A percentile compares a stretch with the other conserved stretches of the same genome.
Conservation (phyloP, 2,113 vertebrate genomes). For the Zosterops lateralis region DNA sequence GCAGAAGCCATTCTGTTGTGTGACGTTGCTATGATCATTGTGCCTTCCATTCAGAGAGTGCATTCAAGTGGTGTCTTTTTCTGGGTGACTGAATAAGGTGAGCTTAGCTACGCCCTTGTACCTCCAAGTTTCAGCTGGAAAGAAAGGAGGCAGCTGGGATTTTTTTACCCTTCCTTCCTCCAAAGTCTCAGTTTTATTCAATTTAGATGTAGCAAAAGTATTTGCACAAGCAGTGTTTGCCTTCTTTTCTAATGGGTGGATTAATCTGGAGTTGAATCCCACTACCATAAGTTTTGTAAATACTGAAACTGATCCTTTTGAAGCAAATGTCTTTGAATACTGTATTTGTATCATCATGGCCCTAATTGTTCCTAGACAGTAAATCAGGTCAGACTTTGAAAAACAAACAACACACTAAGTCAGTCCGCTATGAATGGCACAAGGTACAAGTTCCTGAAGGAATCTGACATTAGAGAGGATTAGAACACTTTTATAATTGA, state of each 20-base stretch:
- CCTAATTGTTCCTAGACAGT: not conserved
- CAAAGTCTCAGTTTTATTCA: not conserved
- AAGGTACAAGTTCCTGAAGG: not conserved
- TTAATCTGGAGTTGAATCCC: not conserved
- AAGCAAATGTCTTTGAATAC: not conserved
- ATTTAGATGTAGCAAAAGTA: not conserved
- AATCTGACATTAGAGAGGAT: not conserved
- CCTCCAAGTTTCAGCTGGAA: not conserved
- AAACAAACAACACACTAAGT: not conserved
- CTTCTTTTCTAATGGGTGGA: not conserved
- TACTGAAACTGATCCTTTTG: not conserved
- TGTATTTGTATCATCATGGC: not conserved
- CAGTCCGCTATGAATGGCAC: not conserved
- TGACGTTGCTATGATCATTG: not conserved
- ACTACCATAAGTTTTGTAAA: not conserved
- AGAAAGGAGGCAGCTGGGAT: slow-evolving; percentile 18
- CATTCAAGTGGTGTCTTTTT: slow-evolving; percentile 50
- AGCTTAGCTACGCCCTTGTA: slow-evolving; percentile 2
- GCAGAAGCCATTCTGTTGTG: slow-evolving; percentile 40
- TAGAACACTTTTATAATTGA: not conserved
- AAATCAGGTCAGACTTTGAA: not conserved
- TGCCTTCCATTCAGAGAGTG: slow-evolving; percentile 20
- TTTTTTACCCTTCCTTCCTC: not conserved
- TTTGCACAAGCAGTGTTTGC: not conserved
- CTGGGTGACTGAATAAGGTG: slow-evolving; percentile 32